Conservation (phyloP, 2,113 vertebrate species). For the Rhinopomastus cyanomelas region DNA sequence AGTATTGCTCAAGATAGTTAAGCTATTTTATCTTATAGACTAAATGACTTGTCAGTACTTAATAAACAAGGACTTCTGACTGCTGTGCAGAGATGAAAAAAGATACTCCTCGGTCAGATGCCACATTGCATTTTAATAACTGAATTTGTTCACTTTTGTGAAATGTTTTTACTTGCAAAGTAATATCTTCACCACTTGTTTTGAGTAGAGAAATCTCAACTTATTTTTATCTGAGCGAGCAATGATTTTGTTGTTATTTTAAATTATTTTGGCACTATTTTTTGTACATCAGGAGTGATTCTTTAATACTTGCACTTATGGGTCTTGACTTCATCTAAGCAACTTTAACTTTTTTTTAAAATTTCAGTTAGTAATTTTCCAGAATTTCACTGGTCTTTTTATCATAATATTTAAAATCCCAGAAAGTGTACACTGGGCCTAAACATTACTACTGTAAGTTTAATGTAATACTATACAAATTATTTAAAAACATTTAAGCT, state of each 20-base stretch:
- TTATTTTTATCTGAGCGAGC: background rate
- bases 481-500: background rate
- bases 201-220: background rate
- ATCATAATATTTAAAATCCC: background rate
- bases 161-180: background rate
- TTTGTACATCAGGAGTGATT: background rate
- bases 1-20: background rate
- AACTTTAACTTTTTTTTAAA: background rate
- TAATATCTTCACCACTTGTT: background rate
- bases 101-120: background rate
- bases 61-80: background rate
- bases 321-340: background rate
- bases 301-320: fast-evolving
- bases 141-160: background rate
- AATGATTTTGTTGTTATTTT: background rate
- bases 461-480: background rate
- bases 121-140: background rate
- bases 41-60: background rate
- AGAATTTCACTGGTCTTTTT: background rate
- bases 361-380: background rate
- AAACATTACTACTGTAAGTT: background rate
- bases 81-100: background rate
- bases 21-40: background rate
- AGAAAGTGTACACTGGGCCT: background rate
- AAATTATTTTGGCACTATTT: background rate